Conservation (phyloP, 2,797 vertebrate genomes). For the Micropoecilia bifurca region DNA sequence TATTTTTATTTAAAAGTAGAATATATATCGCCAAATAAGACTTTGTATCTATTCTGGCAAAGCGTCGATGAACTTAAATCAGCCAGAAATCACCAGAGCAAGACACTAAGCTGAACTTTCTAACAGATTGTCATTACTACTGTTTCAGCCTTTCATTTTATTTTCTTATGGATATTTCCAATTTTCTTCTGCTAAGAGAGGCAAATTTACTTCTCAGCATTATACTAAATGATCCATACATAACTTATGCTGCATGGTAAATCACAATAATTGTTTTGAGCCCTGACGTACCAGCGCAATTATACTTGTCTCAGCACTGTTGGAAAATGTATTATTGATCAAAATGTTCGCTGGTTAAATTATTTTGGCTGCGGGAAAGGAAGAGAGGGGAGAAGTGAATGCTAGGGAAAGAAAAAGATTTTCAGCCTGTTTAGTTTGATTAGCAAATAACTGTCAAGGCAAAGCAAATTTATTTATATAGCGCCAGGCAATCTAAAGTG, state of each 20-base stretch:
- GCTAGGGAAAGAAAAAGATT: constrained; percentile 12
- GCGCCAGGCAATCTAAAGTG: background rate
- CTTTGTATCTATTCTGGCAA: background rate
- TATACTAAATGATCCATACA: constrained; percentile 55
- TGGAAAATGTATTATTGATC: constrained; percentile 77
- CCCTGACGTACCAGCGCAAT: constrained; percentile 71
- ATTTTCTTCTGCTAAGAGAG: constrained; percentile 58
- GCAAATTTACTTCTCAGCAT: constrained; percentile 58
- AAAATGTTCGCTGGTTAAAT: constrained; percentile 67
- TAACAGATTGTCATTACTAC: constrained; percentile 22
- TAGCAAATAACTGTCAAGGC: constrained; percentile 1
- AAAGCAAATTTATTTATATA: background rate
- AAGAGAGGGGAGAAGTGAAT: constrained; percentile 31
- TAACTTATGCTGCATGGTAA: constrained; percentile 61
- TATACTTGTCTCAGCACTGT: constrained; percentile 75
- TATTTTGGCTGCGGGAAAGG: constrained; percentile 45
- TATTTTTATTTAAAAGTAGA: background rate
- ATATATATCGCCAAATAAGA: background rate
- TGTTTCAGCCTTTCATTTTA: constrained; percentile 38
- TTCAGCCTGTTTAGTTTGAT: constrained; percentile 1
- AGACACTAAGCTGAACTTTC: constrained; percentile 11
- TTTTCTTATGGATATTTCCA: constrained; percentile 61
- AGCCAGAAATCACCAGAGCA: background rate
- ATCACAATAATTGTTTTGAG: constrained; percentile 77
- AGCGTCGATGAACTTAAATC: background rate